phyloP scores from a whole-genome alignment of 2,888 invertebrate species.

The Drosophila niveifrons region DNA sequence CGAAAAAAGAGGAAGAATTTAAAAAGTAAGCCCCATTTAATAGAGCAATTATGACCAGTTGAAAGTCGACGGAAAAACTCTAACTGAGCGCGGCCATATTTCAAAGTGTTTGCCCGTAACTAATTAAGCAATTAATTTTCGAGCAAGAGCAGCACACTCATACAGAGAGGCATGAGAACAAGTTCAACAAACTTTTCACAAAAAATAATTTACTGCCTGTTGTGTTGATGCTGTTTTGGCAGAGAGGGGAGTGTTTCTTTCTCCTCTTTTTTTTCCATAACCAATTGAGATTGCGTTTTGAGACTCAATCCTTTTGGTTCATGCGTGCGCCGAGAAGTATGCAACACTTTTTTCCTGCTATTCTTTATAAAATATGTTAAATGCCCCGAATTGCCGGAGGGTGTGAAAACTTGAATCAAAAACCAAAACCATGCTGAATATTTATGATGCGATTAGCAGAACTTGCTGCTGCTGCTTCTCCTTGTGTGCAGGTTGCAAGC shows the following conservation, averaged over 20 bases:
- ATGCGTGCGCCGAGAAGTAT: constrained; percentile 69
- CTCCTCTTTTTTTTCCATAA: constrained; percentile 19
- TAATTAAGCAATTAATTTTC: constrained; percentile 83
- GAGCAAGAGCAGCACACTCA: constrained; percentile 42
- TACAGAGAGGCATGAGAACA: constrained; percentile 34
- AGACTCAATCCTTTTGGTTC: constrained; percentile 50
- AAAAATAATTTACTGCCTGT: constrained; percentile 68
- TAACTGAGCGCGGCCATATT: constrained; percentile 74
- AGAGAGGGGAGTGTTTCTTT: constrained; percentile 4
- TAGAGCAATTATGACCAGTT: constrained; percentile 81
- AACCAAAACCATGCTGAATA: constrained; percentile 73
- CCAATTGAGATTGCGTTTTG: constrained; percentile 47
- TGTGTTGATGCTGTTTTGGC: constrained; percentile 28
- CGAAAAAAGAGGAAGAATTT: constrained; percentile 24
- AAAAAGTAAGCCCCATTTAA: constrained; percentile 76
- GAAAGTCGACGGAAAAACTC: constrained; percentile 56
- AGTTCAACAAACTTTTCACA: constrained; percentile 75
- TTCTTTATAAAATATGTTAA: constrained; percentile 76
- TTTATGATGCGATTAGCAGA: constrained; percentile 80
- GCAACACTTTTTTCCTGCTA: constrained; percentile 57
- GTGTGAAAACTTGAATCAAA: constrained; percentile 80
- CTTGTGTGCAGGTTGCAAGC: constrained; percentile 68
- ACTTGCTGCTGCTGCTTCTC: constrained; percentile 36
- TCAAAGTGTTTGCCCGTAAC: constrained; percentile 81
- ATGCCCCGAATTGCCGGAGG: constrained; percentile 72